These are phyloP conservation scores for Diorhabda sublineata DNA, from an alignment of 1,140 invertebrate genomes.

Conservation along the genomic window DNA sequence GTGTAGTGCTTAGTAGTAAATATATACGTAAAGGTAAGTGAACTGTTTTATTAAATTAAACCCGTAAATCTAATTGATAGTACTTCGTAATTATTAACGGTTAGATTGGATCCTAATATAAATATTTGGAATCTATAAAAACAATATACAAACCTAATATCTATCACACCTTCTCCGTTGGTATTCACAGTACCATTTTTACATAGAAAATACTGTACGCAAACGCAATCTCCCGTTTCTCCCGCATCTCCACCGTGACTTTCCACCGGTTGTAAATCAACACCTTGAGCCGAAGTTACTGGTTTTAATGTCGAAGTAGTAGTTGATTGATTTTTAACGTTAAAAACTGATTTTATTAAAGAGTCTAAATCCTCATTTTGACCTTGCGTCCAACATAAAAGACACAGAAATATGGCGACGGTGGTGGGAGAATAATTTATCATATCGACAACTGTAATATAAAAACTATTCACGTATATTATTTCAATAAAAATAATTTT, in stretches of 20 bases:
- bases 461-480: too few species aligned
- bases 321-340: background rate
- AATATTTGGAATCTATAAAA: too few species aligned
- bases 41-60: slow-evolving; percentile 3
- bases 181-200: slow-evolving; percentile 57
- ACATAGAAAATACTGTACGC: slow-evolving; percentile 68
- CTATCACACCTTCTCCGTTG: slow-evolving; percentile 70
- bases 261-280: slow-evolving; percentile 9
- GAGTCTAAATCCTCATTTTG: slow-evolving; percentile 6
- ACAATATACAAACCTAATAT: slow-evolving; percentile 56
- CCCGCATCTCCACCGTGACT: background rate
- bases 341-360: slow-evolving; percentile 8
- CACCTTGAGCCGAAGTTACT: background rate
- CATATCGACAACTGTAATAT: too few species aligned
- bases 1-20: background rate
- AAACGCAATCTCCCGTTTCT: slow-evolving; percentile 46
- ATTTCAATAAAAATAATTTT: too few species aligned
- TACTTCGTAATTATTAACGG: background rate
- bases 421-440: too few species aligned
- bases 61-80: background rate
- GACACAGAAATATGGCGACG: background rate
- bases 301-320: background rate
- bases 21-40: background rate
- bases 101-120: background rate
- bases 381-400: background rate